Evolutionary conservation across 1,140 invertebrate genomes (phyloP).

Genomic region (Micrasema longulum): DNA sequence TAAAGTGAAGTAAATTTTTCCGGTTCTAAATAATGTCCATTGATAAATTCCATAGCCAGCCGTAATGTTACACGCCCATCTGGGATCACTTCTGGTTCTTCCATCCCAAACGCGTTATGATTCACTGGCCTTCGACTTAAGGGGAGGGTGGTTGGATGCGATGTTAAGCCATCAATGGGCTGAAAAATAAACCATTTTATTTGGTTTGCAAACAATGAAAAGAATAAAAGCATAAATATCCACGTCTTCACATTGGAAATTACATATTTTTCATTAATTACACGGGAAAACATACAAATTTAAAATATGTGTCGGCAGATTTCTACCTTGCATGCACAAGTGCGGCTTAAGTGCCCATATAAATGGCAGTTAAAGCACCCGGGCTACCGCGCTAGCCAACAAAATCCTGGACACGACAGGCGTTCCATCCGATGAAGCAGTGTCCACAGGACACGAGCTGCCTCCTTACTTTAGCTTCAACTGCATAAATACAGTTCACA

Average conservation of each 20-base stretch:
- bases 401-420: neutral
- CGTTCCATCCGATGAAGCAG: neutral
- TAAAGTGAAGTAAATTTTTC: constrained; percentile 58
- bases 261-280: too few relatives aligned
- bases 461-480: neutral
- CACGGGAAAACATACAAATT: too few relatives aligned
- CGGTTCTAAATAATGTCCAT: constrained; percentile 64
- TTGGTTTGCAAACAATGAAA: neutral
- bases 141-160: constrained; percentile 63
- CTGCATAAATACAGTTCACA: neutral
- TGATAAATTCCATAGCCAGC: constrained; percentile 62
- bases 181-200: neutral
- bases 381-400: neutral
- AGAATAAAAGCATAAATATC: neutral
- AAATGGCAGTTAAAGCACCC: neutral
- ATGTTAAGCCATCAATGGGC: neutral
- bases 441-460: neutral
- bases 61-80: constrained; percentile 37
- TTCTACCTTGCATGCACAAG: neutral
- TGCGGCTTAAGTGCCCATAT: neutral
- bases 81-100: constrained; percentile 34
- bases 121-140: constrained; percentile 56
- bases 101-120: constrained; percentile 45
- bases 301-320: neutral
- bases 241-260: too few relatives aligned